Conservation (phyloP, 2,888 invertebrate species). For the Volucella inanis region DNA sequence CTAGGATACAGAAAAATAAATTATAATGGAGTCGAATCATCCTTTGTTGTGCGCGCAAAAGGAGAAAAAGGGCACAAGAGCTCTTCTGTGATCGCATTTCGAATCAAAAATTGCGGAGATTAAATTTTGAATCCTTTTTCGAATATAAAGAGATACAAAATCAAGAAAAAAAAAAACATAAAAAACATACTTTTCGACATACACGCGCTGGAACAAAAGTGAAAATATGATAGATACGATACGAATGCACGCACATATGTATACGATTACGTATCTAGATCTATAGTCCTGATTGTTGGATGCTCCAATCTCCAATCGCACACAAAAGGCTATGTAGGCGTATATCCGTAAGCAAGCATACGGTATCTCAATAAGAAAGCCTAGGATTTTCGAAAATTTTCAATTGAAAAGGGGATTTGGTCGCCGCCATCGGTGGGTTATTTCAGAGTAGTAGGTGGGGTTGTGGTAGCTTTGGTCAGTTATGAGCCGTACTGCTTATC, state of each 20-base stretch:
- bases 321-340: conserved; percentile 9
- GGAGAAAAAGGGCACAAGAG: conserved; percentile 36
- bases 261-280: conserved; percentile 18
- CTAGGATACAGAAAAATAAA: conserved; percentile 54
- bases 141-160: not conserved
- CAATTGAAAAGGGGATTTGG: conserved; percentile 58
- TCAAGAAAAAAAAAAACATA: not conserved
- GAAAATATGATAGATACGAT: conserved; percentile 25
- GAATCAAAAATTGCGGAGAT: conserved; percentile 64
- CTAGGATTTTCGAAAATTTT: conserved; percentile 57
- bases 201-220: conserved; percentile 66
- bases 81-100: conserved; percentile 35
- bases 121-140: conserved; percentile 62
- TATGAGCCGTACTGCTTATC: conserved; percentile 60
- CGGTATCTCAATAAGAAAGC: not conserved
- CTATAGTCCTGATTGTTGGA: conserved; percentile 50
- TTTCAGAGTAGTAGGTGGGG: not conserved
- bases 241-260: not conserved
- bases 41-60: conserved; percentile 24
- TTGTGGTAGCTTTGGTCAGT: conserved; percentile 29
- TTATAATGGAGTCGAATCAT: conserved; percentile 55
- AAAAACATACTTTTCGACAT: conserved; percentile 53
- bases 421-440: not conserved
- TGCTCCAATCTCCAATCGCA: conserved; percentile 34
- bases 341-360: not conserved